Evolutionary conservation across 1,140 invertebrate species (phyloP).

Genomic region (Dendrolimus kikuchii): DNA sequence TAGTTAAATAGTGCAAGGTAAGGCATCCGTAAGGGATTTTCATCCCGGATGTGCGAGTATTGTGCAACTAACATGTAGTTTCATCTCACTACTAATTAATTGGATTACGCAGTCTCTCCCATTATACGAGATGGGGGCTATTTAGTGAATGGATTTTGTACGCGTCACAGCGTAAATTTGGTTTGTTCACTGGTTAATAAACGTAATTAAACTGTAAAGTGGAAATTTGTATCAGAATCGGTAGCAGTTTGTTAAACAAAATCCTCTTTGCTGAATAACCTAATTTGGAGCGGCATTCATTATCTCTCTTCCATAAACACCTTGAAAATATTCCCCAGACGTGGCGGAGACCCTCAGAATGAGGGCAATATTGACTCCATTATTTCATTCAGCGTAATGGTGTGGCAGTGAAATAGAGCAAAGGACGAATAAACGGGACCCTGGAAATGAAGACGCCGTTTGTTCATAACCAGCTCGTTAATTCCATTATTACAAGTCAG

Average conservation of each 20-base stretch:
- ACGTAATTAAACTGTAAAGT: slow-evolving; percentile 31
- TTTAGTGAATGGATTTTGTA: slow-evolving; percentile 54
- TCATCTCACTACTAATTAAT: slow-evolving; percentile 55
- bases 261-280: too few species aligned
- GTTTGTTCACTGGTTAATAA: slow-evolving; percentile 40
- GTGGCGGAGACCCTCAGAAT: slow-evolving; percentile 45
- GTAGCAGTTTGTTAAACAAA: background rate
- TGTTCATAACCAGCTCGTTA: slow-evolving; percentile 70
- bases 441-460: slow-evolving; percentile 67
- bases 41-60: slow-evolving; percentile 13
- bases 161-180: slow-evolving; percentile 45
- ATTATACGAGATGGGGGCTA: slow-evolving; percentile 51
- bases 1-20: slow-evolving; percentile 11
- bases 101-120: slow-evolving; percentile 48
- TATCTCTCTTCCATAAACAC: slow-evolving; percentile 32
- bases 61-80: slow-evolving; percentile 48
- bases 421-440: slow-evolving; percentile 55
- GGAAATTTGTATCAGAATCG: slow-evolving; percentile 13
- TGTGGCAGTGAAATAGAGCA: slow-evolving; percentile 62
- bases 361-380: slow-evolving; percentile 43
- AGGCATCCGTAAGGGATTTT: slow-evolving; percentile 9
- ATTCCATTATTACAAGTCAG: slow-evolving; percentile 67
- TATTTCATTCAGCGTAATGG: slow-evolving; percentile 64
- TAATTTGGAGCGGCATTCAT: slow-evolving; percentile 5
- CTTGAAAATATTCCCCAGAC: slow-evolving; percentile 39